Percentiles rank a stretch among this genome's conserved stretches.
Conservation (phyloP, 2,113 vertebrate genomes). For the Narcine bancroftii region DNA sequence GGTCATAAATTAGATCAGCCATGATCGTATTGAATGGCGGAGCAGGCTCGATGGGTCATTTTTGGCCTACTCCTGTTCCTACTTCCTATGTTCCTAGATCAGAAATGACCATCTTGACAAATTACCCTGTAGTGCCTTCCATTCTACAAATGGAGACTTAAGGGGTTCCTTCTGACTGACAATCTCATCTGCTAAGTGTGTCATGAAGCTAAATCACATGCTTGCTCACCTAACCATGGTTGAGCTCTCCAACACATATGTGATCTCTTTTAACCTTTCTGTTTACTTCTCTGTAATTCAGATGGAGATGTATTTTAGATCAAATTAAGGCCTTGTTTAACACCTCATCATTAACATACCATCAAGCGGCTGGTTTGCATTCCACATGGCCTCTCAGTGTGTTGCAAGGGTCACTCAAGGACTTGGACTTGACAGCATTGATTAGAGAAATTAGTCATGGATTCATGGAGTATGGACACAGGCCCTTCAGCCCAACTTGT, state of each 20-base stretch:
- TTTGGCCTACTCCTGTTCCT: too few relatives aligned
- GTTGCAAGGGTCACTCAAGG: not conserved
- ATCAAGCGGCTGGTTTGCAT: not conserved
- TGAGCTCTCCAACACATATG: not conserved
- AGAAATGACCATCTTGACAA: not conserved
- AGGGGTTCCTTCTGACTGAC: not conserved
- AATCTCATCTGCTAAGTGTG: not conserved
- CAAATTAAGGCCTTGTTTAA: not conserved
- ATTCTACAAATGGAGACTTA: not conserved
- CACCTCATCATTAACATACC: not conserved
- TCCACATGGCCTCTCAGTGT: not conserved
- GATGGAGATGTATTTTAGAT: not conserved
- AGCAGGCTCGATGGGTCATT: too few relatives aligned
- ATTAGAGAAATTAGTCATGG: too few relatives aligned
- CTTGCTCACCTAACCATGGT: not conserved
- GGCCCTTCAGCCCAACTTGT: too few relatives aligned
- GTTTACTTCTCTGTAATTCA: not conserved
- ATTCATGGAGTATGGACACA: too few relatives aligned
- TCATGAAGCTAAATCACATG: not conserved
- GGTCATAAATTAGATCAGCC: too few relatives aligned
- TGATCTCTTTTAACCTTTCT: not conserved
- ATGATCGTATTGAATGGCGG: too few relatives aligned
- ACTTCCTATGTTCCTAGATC: too few relatives aligned
- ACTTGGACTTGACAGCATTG: not conserved
- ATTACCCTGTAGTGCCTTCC: not conserved